Evolutionary conservation across 2,797 vertebrate species (phyloP), one percentile per base, ranked within the genome.

Genomic region (Myioborus miniatus): DNA sequence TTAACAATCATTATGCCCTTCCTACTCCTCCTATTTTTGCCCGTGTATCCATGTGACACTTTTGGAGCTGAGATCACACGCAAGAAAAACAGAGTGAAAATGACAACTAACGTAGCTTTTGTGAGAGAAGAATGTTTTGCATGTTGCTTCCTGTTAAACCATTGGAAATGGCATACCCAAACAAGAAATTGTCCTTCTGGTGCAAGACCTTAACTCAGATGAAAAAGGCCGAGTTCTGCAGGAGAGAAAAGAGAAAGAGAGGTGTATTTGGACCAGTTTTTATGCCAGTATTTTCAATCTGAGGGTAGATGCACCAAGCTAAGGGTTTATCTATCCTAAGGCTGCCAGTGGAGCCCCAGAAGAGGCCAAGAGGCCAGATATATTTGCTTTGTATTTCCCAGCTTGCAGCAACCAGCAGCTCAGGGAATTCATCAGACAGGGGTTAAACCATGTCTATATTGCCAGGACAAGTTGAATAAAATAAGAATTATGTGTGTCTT

Each of bases 21-120:
- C 50, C 87, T 75, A 56, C n/a, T 89, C 50, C 56, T 81, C 53
- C 32, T 78, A n/a, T 53, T 90, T 89, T 87, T 75, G 34, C 49
- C 72, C 0, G 0, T 3, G 34, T 68, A 67, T 55, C 74, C 1
- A 4, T 64, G 53, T 0, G 0, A 62, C 74, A 26, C 32, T 81
- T 90, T 49, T 0, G 3, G 46, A 78, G 46, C 41, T 68, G 58
- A 89, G 49, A 56, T 59, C 53, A 36, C n/a, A 68, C 0, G 0
- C 19, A 92, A 68, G 53, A 53, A 83, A 83, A 83, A 83, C 5
- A 59, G 50, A 39, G 14, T 39, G 36, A 86, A 71, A 79, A 24
- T 18, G 36, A 36, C 63, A 91, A 70, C 30, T 59, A 56, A 56
- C 0, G 0, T 6, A 81, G 29, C 6, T 91, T 58, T 70, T 71